These are phyloP conservation scores for Sapajus apella DNA, from an alignment of 2,113 vertebrate species.

Conservation along the genomic window DNA sequence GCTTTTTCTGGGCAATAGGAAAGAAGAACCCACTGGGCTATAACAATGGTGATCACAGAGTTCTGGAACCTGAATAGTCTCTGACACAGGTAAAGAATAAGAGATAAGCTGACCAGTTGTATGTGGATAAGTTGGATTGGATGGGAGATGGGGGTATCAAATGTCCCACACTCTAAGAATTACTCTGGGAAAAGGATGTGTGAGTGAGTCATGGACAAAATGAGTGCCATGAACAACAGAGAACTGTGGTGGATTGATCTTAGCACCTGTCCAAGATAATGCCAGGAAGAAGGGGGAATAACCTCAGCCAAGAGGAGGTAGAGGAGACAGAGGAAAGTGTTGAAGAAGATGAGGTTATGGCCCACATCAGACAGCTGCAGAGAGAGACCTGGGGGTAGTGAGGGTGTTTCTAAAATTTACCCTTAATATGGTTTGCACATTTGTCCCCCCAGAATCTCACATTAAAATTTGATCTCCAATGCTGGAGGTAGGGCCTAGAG, in stretches of 20 bases:
- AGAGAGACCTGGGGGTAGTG: no score
- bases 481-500: not conserved
- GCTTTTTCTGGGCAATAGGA: no score
- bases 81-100: not conserved
- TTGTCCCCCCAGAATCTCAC: not conserved
- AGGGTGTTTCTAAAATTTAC: not conserved
- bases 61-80: not conserved
- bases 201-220: not conserved
- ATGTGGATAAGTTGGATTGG: not conserved
- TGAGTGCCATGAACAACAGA: not conserved
- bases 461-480: not conserved
- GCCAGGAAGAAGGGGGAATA: not conserved
- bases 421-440: not conserved
- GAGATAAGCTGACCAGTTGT: no score
- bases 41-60: no score
- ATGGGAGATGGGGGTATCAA: fast-evolving
- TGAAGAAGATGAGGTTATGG: not conserved
- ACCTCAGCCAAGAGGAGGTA: not conserved
- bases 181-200: not conserved
- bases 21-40: no score
- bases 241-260: not conserved
- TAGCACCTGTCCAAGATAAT: not conserved
- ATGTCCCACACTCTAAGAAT: not conserved
- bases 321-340: not conserved
- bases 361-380: not conserved